Conservation (phyloP, 2,888 invertebrate genomes). For the Sinodicranocentrus sp. region DNA sequence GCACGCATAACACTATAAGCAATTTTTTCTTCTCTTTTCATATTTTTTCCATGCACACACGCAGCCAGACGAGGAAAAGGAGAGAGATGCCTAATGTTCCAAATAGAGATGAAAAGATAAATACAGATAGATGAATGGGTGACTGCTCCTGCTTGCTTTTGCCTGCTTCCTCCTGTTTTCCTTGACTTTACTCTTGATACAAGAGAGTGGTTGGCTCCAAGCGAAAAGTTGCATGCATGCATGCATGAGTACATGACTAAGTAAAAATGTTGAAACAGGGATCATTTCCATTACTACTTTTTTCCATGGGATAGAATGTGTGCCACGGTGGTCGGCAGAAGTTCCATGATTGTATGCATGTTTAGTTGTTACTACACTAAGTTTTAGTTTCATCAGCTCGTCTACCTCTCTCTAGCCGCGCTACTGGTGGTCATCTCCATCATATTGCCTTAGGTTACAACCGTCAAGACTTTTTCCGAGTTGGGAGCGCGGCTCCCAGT, state of each 20-base stretch:
- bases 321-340: not conserved
- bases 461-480: slow-evolving; percentile 13
- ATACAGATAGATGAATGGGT: slow-evolving; percentile 63
- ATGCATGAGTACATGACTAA: slow-evolving; percentile 17
- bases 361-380: not conserved
- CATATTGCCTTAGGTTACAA: slow-evolving; percentile 33
- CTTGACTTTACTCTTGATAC: slow-evolving; percentile 12
- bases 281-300: slow-evolving; percentile 26
- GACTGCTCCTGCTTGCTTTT: slow-evolving; percentile 58
- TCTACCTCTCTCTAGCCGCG: slow-evolving; percentile 35
- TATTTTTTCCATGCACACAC: slow-evolving; percentile 10
- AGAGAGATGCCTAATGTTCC: slow-evolving; percentile 61
- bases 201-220: slow-evolving; percentile 7
- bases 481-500: slow-evolving; percentile 11
- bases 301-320: slow-evolving; percentile 16
- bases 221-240: slow-evolving; percentile 44
- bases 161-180: slow-evolving; percentile 12
- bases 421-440: slow-evolving; percentile 53
- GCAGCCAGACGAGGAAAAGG: not conserved
- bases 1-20: slow-evolving; percentile 23
- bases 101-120: slow-evolving; percentile 67
- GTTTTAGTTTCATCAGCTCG: slow-evolving; percentile 48
- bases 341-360: slow-evolving; percentile 6
- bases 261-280: slow-evolving; percentile 29
- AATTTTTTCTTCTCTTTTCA: slow-evolving; percentile 13